Conservation (phyloP, 1,140 invertebrate genomes). For the Rhysida immarginata region DNA sequence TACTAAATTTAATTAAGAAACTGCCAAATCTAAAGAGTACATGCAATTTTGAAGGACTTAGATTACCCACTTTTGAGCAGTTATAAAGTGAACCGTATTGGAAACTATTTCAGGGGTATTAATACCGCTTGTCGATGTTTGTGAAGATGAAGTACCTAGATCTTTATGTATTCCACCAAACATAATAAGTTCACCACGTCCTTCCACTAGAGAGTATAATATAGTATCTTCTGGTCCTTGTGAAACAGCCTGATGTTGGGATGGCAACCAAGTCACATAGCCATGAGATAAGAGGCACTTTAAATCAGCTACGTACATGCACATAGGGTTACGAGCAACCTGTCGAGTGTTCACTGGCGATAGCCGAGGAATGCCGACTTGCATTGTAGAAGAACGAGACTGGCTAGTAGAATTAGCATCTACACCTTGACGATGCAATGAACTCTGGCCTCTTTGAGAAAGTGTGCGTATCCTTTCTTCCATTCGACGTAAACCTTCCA, state of each 20-base stretch:
- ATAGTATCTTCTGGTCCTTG: conserved; percentile 66
- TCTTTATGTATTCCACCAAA: conserved; percentile 85
- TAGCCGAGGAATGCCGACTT: conserved; percentile 9
- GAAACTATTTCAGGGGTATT: conserved; percentile 43
- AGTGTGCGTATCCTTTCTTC: conserved; percentile 37
- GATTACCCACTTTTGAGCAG: conserved; percentile 53
- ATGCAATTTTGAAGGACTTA: conserved; percentile 26
- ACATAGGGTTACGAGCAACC: conserved; percentile 40
- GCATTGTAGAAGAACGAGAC: conserved; percentile 12
- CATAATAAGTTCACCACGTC: conserved; percentile 79
- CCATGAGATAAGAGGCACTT: conserved; percentile 39
- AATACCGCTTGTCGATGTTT: conserved; percentile 27
- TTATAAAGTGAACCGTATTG: conserved; percentile 63
- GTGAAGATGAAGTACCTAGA: conserved; percentile 34
- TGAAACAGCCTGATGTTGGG: conserved; percentile 27
- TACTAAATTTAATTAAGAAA: too few species aligned
- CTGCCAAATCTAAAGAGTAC: too few species aligned
- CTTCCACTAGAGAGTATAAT: conserved; percentile 72
- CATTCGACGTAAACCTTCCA: conserved; percentile 43
- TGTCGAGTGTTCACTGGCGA: conserved; percentile 8
- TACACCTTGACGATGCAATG: background rate
- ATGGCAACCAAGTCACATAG: conserved; percentile 57
- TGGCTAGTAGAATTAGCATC: conserved; percentile 21
- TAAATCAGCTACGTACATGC: conserved; percentile 76
- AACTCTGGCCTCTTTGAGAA: conserved; percentile 6